Evolutionary conservation across 2,888 invertebrate species (phyloP), one percentile per base, ranked within the genome.

Genomic region (Pandemis heparana): DNA sequence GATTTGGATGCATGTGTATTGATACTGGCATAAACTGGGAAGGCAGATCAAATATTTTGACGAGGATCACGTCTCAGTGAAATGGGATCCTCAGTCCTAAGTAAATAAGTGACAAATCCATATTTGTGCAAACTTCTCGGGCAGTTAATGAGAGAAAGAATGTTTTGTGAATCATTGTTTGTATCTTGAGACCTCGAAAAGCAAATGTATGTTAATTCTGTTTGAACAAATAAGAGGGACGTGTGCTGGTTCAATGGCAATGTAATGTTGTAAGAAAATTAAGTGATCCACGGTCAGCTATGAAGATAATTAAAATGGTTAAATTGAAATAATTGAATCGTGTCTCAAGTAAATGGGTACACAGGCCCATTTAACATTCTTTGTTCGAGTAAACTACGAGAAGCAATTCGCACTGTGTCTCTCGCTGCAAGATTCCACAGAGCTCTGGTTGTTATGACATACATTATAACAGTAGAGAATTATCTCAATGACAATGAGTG

Each of bases 111-210:
- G 56, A 8, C 48, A n/a, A 56, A 69, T 63, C 73, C 73, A 68
- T 73, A 73, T 73, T 64, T 73, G 68, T 59, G 59, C 59, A 64
- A 63, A 73, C 51, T 18, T 14, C 39, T 59, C 63, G 32, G 62
- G 62, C 73, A 73, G 68, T 41, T 73, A 68, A 73, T 73, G 48
- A 68, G 68, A 12, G 63, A 48, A 73, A 64, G 59, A 73, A 68
- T 72, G 46, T 64, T 53, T 16, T 7, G 41, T 73, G 72, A 73
- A 48, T 73, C 68, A 73, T 59, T 59, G 62, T 68, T 63, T 72
- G 56, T 53, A 41, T 43, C 66, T 67, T 14, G 61, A 18, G 32
- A 61, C 39, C 53, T 62, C 61, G 41, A 66, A 66, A 63, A 43
- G 41, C 32, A 39, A 43, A 70, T 12, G 62, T 23, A 43, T 32